Base-by-base conservation (phyloP, 2,113 vertebrate species). In the Sterna hirundo region DNA sequence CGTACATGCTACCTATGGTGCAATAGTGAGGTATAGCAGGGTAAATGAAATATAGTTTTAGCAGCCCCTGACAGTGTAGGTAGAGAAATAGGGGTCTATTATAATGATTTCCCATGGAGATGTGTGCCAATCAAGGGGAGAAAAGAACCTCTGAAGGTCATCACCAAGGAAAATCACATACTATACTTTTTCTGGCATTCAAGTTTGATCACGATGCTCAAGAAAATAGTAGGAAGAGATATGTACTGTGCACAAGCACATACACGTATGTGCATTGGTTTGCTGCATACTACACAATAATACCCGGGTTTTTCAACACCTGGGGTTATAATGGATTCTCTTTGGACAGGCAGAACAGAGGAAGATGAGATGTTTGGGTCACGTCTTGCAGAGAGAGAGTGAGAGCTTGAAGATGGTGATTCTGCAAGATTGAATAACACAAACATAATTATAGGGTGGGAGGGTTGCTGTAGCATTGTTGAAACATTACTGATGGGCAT, bases 311-410 rank as follows among this genome's bases (percentile, higher is more conserved):
- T 86, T 64, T 57, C 83, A 94, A 16, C 90, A 96, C 93, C 95
- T 96, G 97, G 92, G 94, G 94, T 92, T 97, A 46, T 94, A 96
- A 95, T 96, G 97, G 97, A 91, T 97, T 97, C 96, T 97, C 86
- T 82, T 30, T 75, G 96, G 97, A 96, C 89, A 91, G 70, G 79
- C 82, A 95, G 93, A 95, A 95, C 85, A 95, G 87, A 96, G 90
- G 77, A 94, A 95, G 95, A 78, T 97, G 97, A 97, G 93, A 88
- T 94, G 85, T 95, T 96, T 94, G 90, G 86, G 95, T 97, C 95
- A 88, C 75, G 32, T 95, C 93, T 96, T 86, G 82, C 57, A 68
- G 91, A 44, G 89, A 78, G 81, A 94, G 66, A 71, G 40, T 83
- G 89, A 85, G 69, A 96, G 52, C 49, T 71, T 96, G 89, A 93